These are phyloP conservation scores for Uropsilus gracilis DNA, from an alignment of 2,113 vertebrate species.

Conservation along the genomic window DNA sequence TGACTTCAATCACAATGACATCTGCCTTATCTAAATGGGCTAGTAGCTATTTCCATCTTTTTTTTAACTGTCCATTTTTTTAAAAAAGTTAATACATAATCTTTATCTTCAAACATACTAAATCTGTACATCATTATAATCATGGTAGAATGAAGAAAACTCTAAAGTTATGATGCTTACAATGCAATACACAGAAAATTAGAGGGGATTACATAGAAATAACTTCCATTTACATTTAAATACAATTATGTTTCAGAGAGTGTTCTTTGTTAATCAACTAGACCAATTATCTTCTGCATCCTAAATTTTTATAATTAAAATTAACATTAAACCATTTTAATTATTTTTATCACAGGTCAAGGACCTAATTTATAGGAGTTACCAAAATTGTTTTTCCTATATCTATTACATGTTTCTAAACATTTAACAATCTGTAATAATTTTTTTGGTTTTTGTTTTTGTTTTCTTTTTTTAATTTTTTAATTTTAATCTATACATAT, in stretches of 20 bases:
- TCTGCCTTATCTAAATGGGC: conserved; percentile 46
- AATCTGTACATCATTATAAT: background rate
- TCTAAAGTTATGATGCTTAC: background rate
- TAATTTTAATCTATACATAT: no score
- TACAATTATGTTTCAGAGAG: background rate
- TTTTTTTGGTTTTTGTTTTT: no score
- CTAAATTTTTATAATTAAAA: background rate
- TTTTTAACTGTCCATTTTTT: conserved; percentile 53
- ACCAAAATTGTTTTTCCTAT: background rate
- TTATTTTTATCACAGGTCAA: background rate
- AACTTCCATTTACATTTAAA: background rate
- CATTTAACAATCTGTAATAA: background rate
- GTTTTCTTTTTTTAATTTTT: no score
- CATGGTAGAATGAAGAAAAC: background rate
- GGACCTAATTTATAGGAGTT: background rate
- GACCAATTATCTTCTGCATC: background rate
- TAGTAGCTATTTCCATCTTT: conserved; percentile 57
- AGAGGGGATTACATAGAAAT: background rate
- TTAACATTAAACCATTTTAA: background rate
- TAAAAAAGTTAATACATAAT: conserved; percentile 51
- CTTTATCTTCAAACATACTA: conserved; percentile 39
- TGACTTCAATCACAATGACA: conserved; percentile 62
- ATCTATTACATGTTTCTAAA: background rate
- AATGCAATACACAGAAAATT: conserved; percentile 30
- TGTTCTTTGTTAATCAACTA: background rate